Evolutionary conservation across 2,888 invertebrate species (phyloP), one percentile per base, ranked within the genome.

Genomic region (Palloptera scutellata): DNA sequence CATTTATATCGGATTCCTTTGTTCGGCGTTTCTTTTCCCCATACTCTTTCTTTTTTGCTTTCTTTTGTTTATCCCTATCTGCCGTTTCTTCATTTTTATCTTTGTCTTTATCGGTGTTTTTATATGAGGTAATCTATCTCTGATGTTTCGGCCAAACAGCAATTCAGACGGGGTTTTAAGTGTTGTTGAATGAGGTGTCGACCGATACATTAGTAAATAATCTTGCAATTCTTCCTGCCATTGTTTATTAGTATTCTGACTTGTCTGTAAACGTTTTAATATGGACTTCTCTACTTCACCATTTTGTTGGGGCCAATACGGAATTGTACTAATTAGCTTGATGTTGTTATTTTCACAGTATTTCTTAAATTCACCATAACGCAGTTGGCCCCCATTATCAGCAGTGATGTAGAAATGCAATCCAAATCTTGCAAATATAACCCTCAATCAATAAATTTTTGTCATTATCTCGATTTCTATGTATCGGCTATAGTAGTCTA

Each of bases 261-360:
- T 65, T 45, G 72, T 76, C 67, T 72, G 61, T 12, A 74, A 43
- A 42, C 68, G 66, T 67, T 81, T 79, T 30, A 76, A 68, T 9
- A 79, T 70, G 58, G 72, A 74, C 42, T 74, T 72, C 60, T 78
- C 79, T 0, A 77, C 78, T 61, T 75, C 75, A n/a, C 76, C 77
- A 69, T 80, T 80, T 42, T 75, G 62, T 63, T 72, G 72, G 3
- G 75, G 74, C 73, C 74, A 77, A 40, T 70, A 73, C 13, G 75
- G 74, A 11, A 73, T 74, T 40, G 75, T 75, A 40, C 61, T 71
- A 70, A 65, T 57, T n/a, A n/a, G n/a, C n/a, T 65, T 55, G 15
- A 75, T 73, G 20, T 74, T 75, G 12, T 73, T 65, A 15, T 57
- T 48, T 15, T 66, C 70, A 42, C 70, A 70, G 58, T 63, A 74